Percentiles rank a stretch among this genome's conserved stretches.
Evolutionary conservation across 2,797 vertebrate genomes (phyloP).

Genomic region (Syngnathus rostellatus): DNA sequence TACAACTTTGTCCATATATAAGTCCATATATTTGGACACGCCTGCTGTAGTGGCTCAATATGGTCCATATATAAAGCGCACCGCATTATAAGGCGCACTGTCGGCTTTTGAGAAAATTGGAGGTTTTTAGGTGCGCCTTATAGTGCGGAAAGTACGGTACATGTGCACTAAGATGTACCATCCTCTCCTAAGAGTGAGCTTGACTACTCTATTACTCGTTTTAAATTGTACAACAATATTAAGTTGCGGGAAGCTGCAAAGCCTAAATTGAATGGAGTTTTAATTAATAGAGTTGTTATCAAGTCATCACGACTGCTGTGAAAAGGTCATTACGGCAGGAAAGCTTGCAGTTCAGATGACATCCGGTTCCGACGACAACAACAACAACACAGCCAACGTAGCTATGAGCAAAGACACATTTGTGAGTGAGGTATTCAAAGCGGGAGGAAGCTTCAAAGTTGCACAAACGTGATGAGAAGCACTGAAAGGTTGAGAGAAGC

Average conservation of each 20-base stretch:
- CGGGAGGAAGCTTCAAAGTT: conserved; percentile 5
- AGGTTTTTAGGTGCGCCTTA: too few species aligned
- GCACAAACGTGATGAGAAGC: conserved; percentile 15
- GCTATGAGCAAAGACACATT: conserved; percentile 30
- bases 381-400: conserved; percentile 12
- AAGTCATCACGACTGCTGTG: neutral
- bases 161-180: neutral
- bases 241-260: neutral
- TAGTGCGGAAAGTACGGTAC: too few species aligned
- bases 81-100: too few species aligned
- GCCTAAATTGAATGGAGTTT: neutral
- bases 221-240: neutral
- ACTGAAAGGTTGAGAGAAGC: conserved; percentile 5
- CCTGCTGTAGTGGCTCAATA: too few species aligned
- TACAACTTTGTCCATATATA: too few species aligned
- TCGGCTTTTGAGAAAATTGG: too few species aligned
- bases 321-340: neutral
- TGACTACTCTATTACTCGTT: neutral
- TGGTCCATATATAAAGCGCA: too few species aligned
- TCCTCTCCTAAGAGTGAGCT: neutral
- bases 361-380: neutral
- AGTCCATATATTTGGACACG: too few species aligned
- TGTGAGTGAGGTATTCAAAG: conserved; percentile 26
- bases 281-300: neutral
- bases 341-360: neutral